Conservation (phyloP, 2,113 vertebrate species). For the Procavia capensis region DNA sequence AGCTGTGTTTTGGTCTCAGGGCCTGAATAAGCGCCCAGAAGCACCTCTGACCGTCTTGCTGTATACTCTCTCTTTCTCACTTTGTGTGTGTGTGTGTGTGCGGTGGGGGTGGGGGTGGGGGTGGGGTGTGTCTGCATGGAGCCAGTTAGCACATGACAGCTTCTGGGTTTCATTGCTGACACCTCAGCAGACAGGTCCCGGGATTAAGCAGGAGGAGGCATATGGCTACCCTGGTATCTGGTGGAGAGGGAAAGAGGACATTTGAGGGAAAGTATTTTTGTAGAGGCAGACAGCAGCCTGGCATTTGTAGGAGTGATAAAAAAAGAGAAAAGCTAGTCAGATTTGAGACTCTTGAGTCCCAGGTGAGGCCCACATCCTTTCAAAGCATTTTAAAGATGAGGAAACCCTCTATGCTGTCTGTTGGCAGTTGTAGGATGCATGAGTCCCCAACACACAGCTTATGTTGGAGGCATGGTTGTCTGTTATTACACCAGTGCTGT, state of each 20-base stretch:
- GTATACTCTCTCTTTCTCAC: conserved; percentile 13
- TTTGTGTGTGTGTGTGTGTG: neutral
- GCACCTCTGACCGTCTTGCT: neutral
- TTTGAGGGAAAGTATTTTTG: conserved; percentile 64
- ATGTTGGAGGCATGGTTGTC: neutral
- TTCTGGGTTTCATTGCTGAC: conserved; percentile 66
- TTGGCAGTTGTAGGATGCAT: neutral
- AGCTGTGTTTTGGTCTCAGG: neutral
- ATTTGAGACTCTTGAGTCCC: neutral
- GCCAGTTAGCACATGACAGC: conserved; percentile 26
- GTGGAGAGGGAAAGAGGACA: conserved; percentile 31
- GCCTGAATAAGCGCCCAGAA: neutral
- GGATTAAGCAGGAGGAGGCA: conserved; percentile 50
- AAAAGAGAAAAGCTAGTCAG: neutral
- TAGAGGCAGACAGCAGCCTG: neutral
- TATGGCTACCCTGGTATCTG: conserved; percentile 60
- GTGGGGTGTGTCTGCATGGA: neutral
- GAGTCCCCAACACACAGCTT: neutral
- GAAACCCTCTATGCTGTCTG: neutral
- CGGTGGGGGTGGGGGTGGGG: neutral
- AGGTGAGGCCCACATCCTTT: neutral
- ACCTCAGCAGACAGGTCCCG: conserved; percentile 38
- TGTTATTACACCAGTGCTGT: neutral
- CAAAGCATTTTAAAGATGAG: neutral
- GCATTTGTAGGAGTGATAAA: conserved; percentile 9